Base-by-base conservation (phyloP, 1,140 invertebrate species). In the Anastrepha ludens region DNA sequence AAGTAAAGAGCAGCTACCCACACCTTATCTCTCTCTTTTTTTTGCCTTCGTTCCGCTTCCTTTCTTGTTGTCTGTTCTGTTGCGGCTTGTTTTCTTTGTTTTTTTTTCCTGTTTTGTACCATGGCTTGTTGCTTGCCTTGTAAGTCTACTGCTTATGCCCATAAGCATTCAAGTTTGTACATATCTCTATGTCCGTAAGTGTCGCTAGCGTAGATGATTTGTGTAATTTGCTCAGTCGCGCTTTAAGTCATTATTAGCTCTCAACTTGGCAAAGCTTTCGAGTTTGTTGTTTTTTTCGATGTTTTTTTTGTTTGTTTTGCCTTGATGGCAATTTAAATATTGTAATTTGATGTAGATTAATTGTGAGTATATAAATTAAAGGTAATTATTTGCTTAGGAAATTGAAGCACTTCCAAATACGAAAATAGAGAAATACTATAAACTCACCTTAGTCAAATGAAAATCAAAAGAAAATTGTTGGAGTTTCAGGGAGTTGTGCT, bases 241-340 rank as follows among this genome's bases (percentile, higher is more conserved):
- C 91, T 91, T 89, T 87, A 91, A 91, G 90, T 91, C 91, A 90
- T 91, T 91, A 91, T 91, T 91, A 91, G 91, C 91, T 91, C 89
- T 89, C 91, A 91, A 90, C n/a, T 44, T n/a, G n/a, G 85, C 87
- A 3, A 15, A 39, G 29, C 29, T 67, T 67, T 67, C 29, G 29
- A 29, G 29, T 1, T 29, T 29, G 29, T 29, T 29, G 29, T 29
- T 29, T 29, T n/a, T n/a, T n/a, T n/a, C n/a, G n/a, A n/a, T n/a
- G n/a, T n/a, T n/a, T n/a, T n/a, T n/a, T 20, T 41, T 41, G 29
- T 13, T 11, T 20, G 39, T 67, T 67, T 29, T 20, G 29, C 65
- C 39, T 67, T 39, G 65, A 67, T n/a, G 65, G 65, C 20, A 67
- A 67, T 67, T 67, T 67, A 67, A 67, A 67, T 67, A 67, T 67